Conservation (phyloP, 35 echinoderm and acorn worm species). For the Patiria miniata region DNA sequence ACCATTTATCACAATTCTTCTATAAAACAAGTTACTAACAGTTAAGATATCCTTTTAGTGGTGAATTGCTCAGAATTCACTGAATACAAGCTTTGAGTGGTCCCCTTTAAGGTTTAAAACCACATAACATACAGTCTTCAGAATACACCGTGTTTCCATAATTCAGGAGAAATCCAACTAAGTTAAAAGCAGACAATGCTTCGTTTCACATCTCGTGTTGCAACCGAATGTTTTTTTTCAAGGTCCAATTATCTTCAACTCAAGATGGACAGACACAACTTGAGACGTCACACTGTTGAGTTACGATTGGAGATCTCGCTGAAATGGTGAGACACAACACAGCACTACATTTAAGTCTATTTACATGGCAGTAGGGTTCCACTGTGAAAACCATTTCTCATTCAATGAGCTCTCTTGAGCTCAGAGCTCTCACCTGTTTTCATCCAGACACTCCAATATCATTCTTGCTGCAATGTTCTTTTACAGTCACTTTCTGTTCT, state of each 20-base stretch:
- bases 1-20: background rate
- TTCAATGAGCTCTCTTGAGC: too few relatives aligned
- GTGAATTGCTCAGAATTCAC: background rate
- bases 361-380: too few relatives aligned
- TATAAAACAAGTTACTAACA: background rate
- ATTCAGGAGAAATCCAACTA: background rate
- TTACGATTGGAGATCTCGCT: too few relatives aligned
- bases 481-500: too few relatives aligned
- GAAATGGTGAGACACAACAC: too few relatives aligned
- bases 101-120: background rate
- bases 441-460: too few relatives aligned
- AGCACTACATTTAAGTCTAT: too few relatives aligned
- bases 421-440: too few relatives aligned
- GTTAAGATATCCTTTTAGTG: background rate
- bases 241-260: background rate
- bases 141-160: background rate
- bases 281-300: too few relatives aligned
- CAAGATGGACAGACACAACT: too few relatives aligned
- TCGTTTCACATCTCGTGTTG: background rate
- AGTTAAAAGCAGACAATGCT: background rate
- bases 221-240: background rate
- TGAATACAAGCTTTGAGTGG: constrained; percentile 2
- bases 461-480: too few relatives aligned
- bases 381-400: too few relatives aligned
- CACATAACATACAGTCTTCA: background rate